Conservation (phyloP, 2,888 invertebrate species). For the Idaea aversata region DNA sequence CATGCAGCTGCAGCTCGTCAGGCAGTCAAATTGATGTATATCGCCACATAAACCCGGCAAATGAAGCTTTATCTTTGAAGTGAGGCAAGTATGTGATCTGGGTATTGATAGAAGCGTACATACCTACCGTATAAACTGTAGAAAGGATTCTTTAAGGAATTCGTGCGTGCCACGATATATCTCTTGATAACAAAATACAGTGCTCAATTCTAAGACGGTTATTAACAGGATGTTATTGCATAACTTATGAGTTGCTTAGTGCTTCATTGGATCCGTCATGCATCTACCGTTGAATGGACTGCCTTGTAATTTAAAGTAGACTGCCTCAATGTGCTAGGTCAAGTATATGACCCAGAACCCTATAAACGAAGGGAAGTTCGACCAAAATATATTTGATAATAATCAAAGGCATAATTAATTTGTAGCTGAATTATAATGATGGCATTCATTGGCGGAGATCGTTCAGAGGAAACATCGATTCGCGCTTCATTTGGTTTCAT, state of each 20-base stretch:
- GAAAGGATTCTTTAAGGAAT: conserved; percentile 47
- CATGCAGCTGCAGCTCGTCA: conserved; percentile 15
- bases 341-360: conserved; percentile 1
- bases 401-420: background rate
- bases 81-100: conserved; percentile 42
- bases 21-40: conserved; percentile 14
- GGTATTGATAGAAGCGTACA: conserved; percentile 50
- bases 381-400: background rate
- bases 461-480: conserved; percentile 4
- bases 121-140: conserved; percentile 39
- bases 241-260: conserved; percentile 19
- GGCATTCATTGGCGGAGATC: background rate
- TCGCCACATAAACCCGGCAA: conserved; percentile 19
- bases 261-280: background rate
- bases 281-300: conserved; percentile 7
- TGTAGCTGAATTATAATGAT: background rate
- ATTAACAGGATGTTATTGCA: conserved; percentile 33
- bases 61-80: conserved; percentile 22
- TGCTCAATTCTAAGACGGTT: conserved; percentile 25
- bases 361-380: background rate
- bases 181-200: conserved; percentile 39
- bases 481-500: conserved; percentile 15
- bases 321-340: conserved; percentile 10
- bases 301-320: conserved; percentile 2
- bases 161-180: conserved; percentile 47